Conservation (phyloP, 2,113 vertebrate species). For the Brevimyrus niger region DNA sequence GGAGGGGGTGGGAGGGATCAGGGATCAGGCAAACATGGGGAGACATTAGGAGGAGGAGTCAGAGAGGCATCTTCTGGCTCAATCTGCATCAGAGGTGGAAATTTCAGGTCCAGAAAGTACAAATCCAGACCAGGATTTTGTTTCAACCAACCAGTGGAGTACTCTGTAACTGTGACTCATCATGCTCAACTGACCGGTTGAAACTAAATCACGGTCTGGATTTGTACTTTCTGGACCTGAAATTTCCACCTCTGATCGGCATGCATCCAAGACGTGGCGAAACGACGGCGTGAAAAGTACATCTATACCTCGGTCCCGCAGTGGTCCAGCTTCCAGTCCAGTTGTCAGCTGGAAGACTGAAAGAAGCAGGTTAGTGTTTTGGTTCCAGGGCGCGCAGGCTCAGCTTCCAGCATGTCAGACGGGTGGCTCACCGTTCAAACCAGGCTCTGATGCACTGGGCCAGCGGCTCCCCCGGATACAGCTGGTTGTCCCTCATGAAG, state of each 20-base stretch:
- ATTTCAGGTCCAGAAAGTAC: too few relatives aligned
- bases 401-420: background rate
- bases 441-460: conserved; percentile 74
- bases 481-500: conserved; percentile 76
- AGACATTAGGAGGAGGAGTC: background rate
- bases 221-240: too few relatives aligned
- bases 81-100: too few relatives aligned
- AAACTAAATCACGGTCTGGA: too few relatives aligned
- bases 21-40: background rate
- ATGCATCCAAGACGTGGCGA: background rate
- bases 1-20: background rate
- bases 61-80: background rate
- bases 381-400: background rate
- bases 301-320: conserved; percentile 64
- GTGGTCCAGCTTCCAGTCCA: conserved; percentile 74
- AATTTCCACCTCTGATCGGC: too few relatives aligned
- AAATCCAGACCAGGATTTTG: too few relatives aligned
- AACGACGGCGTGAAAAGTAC: background rate
- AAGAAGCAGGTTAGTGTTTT: background rate
- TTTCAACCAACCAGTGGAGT: too few relatives aligned
- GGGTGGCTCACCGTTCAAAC: conserved; percentile 84
- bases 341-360: conserved; percentile 67
- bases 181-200: too few relatives aligned
- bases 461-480: conserved; percentile 72
- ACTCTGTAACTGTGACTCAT: too few relatives aligned